Percentiles rank a stretch among this genome's conserved stretches.
Conservation (phyloP, 2,113 vertebrate species). For the Nettapus auritus region DNA sequence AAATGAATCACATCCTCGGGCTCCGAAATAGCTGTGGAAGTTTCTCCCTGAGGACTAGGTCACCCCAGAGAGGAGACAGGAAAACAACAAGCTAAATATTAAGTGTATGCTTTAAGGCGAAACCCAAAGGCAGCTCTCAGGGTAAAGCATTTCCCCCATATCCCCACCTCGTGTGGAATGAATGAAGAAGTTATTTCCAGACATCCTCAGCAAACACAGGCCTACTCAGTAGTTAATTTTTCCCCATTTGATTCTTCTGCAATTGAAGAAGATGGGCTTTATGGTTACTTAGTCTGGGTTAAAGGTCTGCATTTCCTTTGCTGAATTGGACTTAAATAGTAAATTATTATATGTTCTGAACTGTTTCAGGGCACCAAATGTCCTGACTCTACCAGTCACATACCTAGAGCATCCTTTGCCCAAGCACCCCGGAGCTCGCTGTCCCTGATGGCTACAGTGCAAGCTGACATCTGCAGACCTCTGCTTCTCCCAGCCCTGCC, state of each 20-base stretch:
- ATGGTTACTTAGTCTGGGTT: background rate
- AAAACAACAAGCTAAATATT: conserved; percentile 3
- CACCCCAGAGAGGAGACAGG: background rate
- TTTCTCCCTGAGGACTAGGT: background rate
- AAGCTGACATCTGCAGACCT: background rate
- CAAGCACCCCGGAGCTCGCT: accelerated
- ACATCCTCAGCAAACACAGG: background rate
- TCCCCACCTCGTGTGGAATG: background rate
- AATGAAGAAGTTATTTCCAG: background rate
- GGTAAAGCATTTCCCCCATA: background rate
- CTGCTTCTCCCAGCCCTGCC: accelerated
- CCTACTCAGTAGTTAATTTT: background rate
- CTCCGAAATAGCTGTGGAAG: background rate
- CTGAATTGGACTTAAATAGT: background rate
- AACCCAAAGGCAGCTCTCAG: background rate
- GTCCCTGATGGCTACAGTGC: accelerated
- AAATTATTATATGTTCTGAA: background rate
- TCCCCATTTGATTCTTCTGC: background rate
- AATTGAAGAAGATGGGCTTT: background rate
- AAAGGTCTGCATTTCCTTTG: background rate
- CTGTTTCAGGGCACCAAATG: background rate
- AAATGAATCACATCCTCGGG: conserved; percentile 9
- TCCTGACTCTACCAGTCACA: background rate
- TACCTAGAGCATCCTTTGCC: background rate
- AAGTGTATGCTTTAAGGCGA: background rate